Evolutionary conservation across 2,113 vertebrate genomes (phyloP).

Genomic region (Tupaia tana): DNA sequence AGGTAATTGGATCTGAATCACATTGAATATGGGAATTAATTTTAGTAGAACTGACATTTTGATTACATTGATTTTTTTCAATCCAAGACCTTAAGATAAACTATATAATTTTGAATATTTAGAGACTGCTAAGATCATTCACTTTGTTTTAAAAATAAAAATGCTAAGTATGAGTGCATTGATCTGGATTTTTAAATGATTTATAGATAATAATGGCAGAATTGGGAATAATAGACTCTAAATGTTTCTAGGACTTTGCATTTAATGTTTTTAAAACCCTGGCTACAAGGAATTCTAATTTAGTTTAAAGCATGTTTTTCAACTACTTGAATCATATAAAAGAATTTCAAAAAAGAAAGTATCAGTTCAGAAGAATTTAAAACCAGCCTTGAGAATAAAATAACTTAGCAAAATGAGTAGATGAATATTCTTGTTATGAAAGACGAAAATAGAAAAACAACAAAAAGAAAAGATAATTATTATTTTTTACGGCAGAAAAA

Average conservation of each 20-base stretch:
- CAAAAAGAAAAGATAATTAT: background rate
- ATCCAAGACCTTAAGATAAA: too few relatives aligned
- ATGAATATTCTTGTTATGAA: background rate
- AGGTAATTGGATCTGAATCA: too few relatives aligned
- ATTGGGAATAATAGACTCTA: background rate
- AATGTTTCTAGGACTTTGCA: background rate
- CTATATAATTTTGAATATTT: background rate
- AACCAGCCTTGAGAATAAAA: background rate
- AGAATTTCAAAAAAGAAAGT: background rate
- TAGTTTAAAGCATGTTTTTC: background rate
- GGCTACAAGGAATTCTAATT: constrained; percentile 3
- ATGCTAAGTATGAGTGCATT: background rate
- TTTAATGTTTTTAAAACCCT: background rate
- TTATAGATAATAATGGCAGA: background rate
- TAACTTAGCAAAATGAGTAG: background rate
- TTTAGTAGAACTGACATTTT: too few relatives aligned
- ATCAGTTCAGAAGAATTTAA: background rate
- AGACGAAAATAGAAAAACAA: background rate
- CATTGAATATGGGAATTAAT: too few relatives aligned
- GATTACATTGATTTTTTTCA: too few relatives aligned
- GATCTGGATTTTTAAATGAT: background rate
- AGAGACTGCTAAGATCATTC: background rate
- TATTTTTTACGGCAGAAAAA: background rate
- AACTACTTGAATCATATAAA: constrained; percentile 6
- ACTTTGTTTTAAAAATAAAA: constrained; percentile 29